Base-by-base conservation (phyloP, 2,113 vertebrate species). In the Chionomys nivalis region DNA sequence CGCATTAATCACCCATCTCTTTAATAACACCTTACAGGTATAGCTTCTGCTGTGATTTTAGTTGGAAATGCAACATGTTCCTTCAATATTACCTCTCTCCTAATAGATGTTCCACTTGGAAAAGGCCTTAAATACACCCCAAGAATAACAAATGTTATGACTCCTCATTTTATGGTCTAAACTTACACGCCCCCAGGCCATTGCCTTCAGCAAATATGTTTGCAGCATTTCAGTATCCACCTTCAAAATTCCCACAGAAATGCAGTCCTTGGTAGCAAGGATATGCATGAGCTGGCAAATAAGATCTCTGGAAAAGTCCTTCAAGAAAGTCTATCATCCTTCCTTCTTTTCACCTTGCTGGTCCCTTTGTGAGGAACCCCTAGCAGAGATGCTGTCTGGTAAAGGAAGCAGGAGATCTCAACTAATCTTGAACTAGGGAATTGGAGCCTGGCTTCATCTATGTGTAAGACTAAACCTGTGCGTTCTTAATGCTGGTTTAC, bases 171-270 rank as follows among this genome's bases (percentile, higher is more conserved):
- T 36, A 66, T 24, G 24, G 63, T 65, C 58, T 94, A 72, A 58
- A 73, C 87, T 55, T 66, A 0, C 65, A 77, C 11, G 17, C 2
- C 39, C 39, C 44, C 7, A 6, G 5, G 2, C 68, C 36, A 44
- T 61, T 70, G n/a, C 16, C 68, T 90, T 49, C 10, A 96, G 31
- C 10, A 78, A 91, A 36, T 75, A 49, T 26, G 2, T 66, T 90
- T 89, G 75, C 44, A 49, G 36, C 13, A 36, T 72, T 73, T 85
- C 65, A 78, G 36, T 12, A 70, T 21, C 79, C 24, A 68, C 24
- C 47, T 94, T 65, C 65, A 85, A 93, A 96, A 55, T 36, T 73
- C 33, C 42, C 68, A 72, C 1, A 61, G 49, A 93, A 96, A 94
- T 33, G 7, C 0, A 3, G 90, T 63, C 12, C 70, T 86, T 86